These are phyloP conservation scores for Sinella curviseta DNA, from an alignment of 1,140 invertebrate genomes.

Conservation along the genomic window DNA sequence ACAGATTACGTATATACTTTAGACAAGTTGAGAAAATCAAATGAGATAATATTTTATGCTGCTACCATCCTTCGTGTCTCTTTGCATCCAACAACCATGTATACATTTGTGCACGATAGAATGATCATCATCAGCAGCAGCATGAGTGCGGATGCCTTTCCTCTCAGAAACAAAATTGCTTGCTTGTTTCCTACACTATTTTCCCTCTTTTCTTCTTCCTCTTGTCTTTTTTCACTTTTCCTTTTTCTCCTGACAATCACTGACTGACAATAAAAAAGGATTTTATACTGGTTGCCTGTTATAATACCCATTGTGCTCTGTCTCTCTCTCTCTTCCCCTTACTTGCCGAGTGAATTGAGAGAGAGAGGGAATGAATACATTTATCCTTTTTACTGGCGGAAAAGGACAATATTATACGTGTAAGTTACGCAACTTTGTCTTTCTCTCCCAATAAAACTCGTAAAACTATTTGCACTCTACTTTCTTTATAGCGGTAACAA, in stretches of 20 bases:
- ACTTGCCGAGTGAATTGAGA: neutral
- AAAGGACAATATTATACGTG: conserved; percentile 1
- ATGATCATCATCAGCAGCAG: neutral
- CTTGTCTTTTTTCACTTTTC: neutral
- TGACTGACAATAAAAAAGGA: neutral
- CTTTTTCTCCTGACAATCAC: neutral
- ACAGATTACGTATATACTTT: conserved; percentile 10
- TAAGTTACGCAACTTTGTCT: neutral
- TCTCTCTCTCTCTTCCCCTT: too few relatives aligned
- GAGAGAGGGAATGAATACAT: conserved; percentile 10
- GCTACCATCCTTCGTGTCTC: neutral
- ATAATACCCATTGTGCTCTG: neutral
- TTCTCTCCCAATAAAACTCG: neutral
- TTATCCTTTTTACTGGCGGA: conserved; percentile 7
- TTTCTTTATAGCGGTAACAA: neutral
- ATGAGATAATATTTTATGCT: conserved; percentile 13
- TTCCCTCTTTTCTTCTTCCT: too few relatives aligned
- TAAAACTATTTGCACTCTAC: neutral
- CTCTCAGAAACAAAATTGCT: conserved; percentile 17
- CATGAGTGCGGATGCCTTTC: neutral
- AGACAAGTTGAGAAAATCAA: neutral
- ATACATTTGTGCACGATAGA: neutral
- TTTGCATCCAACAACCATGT: too few relatives aligned
- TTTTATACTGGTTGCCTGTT: neutral
- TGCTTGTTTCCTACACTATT: neutral